Evolutionary conservation across 2,888 invertebrate species (phyloP).

Genomic region (Muscina levida): DNA sequence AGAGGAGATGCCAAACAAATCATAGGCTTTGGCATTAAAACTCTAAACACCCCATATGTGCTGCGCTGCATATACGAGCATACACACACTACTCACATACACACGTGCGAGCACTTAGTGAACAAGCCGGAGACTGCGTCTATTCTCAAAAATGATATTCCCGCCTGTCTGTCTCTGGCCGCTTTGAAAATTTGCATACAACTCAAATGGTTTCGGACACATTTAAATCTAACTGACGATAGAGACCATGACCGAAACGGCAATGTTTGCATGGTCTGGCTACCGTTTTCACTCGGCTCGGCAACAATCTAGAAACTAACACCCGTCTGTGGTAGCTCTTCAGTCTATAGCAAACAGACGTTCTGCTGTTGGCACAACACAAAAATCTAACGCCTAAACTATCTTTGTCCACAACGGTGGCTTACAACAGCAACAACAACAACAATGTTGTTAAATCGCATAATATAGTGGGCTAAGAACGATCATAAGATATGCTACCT

Average conservation of each 20-base stretch:
- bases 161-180: conserved; percentile 42
- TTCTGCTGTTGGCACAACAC: conserved; percentile 32
- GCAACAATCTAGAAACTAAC: conserved; percentile 17
- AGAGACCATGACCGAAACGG: conserved; percentile 49
- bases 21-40: conserved; percentile 58
- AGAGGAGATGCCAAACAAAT: conserved; percentile 58
- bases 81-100: no score
- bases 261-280: conserved; percentile 23
- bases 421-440: conserved; percentile 2
- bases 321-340: neutral
- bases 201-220: conserved; percentile 50
- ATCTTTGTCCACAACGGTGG: conserved; percentile 18
- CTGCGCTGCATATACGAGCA: neutral
- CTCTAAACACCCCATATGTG: conserved; percentile 55
- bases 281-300: conserved; percentile 9
- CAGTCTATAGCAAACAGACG: conserved; percentile 1
- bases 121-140: conserved; percentile 2
- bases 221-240: conserved; percentile 54
- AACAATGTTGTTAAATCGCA: neutral
- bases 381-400: conserved; percentile 49
- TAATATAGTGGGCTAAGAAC: conserved; percentile 10
- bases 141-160: conserved; percentile 47
- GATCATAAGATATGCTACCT: conserved; percentile 22
- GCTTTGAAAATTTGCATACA: conserved; percentile 67
- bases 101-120: neutral